Conservation (phyloP, 2,797 vertebrate species). For the Spatula clypeata region DNA sequence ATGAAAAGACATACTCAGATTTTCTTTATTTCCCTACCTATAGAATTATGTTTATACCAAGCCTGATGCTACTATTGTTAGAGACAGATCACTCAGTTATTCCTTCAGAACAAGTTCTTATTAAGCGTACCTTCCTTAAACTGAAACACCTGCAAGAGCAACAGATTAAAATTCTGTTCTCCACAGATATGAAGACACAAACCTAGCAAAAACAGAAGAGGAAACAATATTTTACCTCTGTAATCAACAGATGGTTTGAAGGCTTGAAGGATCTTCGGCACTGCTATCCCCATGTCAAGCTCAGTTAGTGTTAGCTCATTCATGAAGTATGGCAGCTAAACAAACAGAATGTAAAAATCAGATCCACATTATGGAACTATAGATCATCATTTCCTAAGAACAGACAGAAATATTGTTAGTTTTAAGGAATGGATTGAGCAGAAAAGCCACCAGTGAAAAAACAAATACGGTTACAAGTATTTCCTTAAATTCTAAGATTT, state of each 20-base stretch:
- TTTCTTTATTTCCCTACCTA: background rate
- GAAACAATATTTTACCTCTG: conserved; percentile 86
- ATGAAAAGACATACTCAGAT: background rate
- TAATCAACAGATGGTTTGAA: conserved; percentile 93
- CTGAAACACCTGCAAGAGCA: background rate
- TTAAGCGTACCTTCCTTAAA: background rate
- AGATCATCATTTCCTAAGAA: background rate
- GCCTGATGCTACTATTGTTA: background rate
- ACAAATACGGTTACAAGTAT: background rate
- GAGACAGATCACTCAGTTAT: background rate
- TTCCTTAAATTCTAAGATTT: background rate
- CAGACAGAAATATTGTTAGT: background rate
- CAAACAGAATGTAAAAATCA: background rate
- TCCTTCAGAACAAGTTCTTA: background rate
- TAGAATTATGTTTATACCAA: background rate
- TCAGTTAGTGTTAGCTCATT: conserved; percentile 96
- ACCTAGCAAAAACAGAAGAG: background rate
- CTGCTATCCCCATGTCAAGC: conserved; percentile 95
- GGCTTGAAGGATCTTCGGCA: conserved; percentile 93
- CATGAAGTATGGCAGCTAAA: conserved; percentile 98
- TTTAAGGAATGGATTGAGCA: background rate
- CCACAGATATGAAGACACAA: background rate
- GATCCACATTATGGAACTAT: background rate
- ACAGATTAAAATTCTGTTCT: background rate
- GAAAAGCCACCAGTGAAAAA: background rate